Evolutionary conservation across 2,113 vertebrate species (phyloP).

Genomic region (Rostratula benghalensis): DNA sequence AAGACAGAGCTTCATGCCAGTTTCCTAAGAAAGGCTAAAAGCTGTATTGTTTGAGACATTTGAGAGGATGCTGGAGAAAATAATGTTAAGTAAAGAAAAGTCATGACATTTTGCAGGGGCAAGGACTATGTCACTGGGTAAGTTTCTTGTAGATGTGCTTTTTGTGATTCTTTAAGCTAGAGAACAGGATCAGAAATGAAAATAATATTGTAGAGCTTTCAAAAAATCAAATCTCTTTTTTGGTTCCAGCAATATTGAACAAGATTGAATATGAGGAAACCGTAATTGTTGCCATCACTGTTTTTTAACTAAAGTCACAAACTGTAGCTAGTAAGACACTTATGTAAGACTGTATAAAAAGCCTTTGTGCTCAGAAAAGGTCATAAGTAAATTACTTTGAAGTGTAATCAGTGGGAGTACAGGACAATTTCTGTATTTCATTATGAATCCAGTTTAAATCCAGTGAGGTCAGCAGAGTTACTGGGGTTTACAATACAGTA

Average conservation of each 20-base stretch:
- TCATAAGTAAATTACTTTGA: constrained; percentile 14
- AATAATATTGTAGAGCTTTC: neutral
- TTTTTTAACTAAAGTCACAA: neutral
- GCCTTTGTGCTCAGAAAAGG: constrained; percentile 21
- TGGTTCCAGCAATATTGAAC: neutral
- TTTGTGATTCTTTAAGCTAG: neutral
- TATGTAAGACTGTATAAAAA: neutral
- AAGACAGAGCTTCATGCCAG: neutral
- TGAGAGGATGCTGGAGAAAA: neutral
- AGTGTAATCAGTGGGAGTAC: neutral
- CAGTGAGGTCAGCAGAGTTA: neutral
- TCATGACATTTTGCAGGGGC: neutral
- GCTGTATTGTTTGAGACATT: neutral
- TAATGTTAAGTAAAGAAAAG: neutral
- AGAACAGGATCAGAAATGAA: neutral
- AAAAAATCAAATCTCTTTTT: neutral
- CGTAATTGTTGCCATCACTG: neutral
- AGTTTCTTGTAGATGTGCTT: neutral
- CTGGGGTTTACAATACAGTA: neutral
- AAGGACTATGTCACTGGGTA: neutral
- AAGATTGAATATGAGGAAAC: neutral
- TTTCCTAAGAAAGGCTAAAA: neutral
- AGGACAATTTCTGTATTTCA: neutral
- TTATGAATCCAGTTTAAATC: constrained; percentile 5
- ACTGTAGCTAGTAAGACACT: neutral